Percentiles rank a stretch among this genome's conserved stretches.
phyloP scores from a whole-genome alignment of 92 coral and sea anemone species.

The Epizoanthus illoricatus region DNA sequence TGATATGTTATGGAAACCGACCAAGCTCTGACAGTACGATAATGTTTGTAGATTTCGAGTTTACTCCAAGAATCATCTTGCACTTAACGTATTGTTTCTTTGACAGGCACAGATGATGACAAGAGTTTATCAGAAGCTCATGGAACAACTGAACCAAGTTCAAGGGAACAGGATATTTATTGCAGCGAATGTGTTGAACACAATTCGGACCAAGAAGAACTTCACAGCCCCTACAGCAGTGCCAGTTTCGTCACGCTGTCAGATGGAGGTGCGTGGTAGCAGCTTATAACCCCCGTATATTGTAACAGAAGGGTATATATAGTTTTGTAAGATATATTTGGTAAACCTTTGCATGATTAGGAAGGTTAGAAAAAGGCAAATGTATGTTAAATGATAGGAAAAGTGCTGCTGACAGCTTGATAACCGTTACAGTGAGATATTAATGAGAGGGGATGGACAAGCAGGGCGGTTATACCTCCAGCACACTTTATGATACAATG shows the following conservation, averaged over 20 bases:
- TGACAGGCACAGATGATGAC: background rate
- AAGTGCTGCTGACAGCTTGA: too few relatives aligned
- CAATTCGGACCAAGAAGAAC: background rate
- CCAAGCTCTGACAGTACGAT: too few relatives aligned
- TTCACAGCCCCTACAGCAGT: conserved; percentile 2
- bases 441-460: too few relatives aligned
- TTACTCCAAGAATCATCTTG: too few relatives aligned
- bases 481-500: too few relatives aligned
- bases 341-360: background rate
- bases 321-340: background rate
- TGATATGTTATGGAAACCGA: too few relatives aligned
- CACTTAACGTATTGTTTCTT: background rate
- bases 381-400: too few relatives aligned
- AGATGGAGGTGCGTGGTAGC: background rate
- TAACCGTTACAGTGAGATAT: too few relatives aligned
- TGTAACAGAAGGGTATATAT: background rate
- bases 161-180: conserved; percentile 27
- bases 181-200: background rate
- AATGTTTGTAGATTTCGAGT: too few relatives aligned
- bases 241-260: conserved; percentile 3
- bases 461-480: too few relatives aligned
- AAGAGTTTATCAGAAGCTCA: background rate
- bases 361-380: too few relatives aligned
- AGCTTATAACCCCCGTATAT: background rate
- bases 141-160: background rate